These are phyloP conservation scores for Telmatherina bonti DNA, from an alignment of 2,797 vertebrate genomes.

Conservation along the genomic window DNA sequence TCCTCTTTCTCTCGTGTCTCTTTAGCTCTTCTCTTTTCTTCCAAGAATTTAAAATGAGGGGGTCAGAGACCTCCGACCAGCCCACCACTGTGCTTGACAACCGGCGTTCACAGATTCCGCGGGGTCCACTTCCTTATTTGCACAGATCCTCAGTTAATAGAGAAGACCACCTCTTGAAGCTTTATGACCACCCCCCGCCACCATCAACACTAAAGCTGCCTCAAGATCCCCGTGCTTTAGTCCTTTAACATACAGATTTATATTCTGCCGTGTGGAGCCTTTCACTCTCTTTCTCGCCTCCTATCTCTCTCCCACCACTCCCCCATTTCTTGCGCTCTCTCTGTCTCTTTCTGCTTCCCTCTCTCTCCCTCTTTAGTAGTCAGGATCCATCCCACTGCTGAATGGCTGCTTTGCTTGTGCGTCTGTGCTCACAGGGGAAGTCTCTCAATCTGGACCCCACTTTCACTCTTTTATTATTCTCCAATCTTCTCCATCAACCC, in stretches of 20 bases:
- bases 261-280: conserved; percentile 81
- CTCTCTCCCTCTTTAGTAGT: conserved; percentile 86
- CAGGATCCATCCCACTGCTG: conserved; percentile 89
- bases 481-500: conserved; percentile 43
- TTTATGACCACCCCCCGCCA: conserved; percentile 63
- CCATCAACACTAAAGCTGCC: conserved; percentile 63
- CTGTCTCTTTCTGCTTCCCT: conserved; percentile 46
- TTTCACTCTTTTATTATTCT: conserved; percentile 57
- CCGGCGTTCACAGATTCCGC: conserved; percentile 73
- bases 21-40: conserved; percentile 75
- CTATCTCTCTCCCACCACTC: conserved; percentile 71
- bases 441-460: conserved; percentile 73
- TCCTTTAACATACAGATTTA: conserved; percentile 82
- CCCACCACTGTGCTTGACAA: conserved; percentile 82
- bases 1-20: conserved; percentile 68
- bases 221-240: conserved; percentile 73
- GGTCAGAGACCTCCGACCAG: conserved; percentile 84
- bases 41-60: conserved; percentile 73
- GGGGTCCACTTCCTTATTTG: conserved; percentile 74
- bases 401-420: conserved; percentile 83
- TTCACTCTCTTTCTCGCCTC: conserved; percentile 75
- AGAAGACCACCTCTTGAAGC: conserved; percentile 71
- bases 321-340: conserved; percentile 64
- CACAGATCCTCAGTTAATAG: conserved; percentile 74
- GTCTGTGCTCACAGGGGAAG: conserved; percentile 75